Conservation (phyloP, 2,888 invertebrate species). For the Xestia rhomboidea region DNA sequence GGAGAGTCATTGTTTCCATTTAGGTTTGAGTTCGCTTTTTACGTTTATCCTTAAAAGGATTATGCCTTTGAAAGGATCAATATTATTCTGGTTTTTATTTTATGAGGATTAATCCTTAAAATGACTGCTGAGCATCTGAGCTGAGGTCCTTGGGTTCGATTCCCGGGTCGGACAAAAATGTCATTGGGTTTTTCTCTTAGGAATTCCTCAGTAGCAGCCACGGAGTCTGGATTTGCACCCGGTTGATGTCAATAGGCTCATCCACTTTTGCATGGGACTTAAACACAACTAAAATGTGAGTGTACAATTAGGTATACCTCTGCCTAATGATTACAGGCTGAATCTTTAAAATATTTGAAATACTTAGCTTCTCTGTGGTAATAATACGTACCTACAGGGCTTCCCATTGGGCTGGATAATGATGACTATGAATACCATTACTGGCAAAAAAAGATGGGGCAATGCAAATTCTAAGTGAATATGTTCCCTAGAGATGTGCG, state of each 20-base stretch:
- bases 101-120: neutral
- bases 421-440: neutral
- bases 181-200: too few relatives aligned
- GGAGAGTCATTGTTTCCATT: slow-evolving; percentile 77
- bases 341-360: neutral
- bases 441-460: slow-evolving; percentile 11
- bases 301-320: too few relatives aligned
- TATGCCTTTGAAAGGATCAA: slow-evolving; percentile 9
- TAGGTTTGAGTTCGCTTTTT: slow-evolving; percentile 58
- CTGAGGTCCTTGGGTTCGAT: too few relatives aligned
- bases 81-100: slow-evolving; percentile 1
- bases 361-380: neutral
- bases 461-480: slow-evolving; percentile 46
- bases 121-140: too few relatives aligned
- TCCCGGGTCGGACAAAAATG: too few relatives aligned
- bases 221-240: too few relatives aligned
- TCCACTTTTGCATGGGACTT: too few relatives aligned
- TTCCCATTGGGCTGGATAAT: neutral
- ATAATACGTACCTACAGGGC: neutral
- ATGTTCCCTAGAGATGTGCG: slow-evolving; percentile 14
- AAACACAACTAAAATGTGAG: too few relatives aligned
- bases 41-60: slow-evolving; percentile 35
- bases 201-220: too few relatives aligned
- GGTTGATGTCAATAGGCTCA: too few relatives aligned
- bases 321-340: too few relatives aligned